Percentiles rank a stretch among this genome's conserved stretches.
phyloP scores from a whole-genome alignment of 1,140 invertebrate genomes.

The Nomia melanderi region DNA sequence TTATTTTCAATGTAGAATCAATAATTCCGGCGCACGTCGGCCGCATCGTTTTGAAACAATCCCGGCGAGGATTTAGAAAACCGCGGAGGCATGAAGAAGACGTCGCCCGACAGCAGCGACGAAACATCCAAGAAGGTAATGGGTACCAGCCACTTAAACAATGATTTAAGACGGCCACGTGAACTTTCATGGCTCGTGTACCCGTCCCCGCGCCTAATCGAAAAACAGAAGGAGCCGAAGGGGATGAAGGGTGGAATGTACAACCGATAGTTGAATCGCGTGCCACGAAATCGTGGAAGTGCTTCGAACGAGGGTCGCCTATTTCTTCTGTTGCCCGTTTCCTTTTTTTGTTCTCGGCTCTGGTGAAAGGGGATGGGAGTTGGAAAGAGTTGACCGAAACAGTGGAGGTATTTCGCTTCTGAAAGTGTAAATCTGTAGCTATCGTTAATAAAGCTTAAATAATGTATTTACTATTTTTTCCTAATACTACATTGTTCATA shows the following conservation, averaged over 20 bases:
- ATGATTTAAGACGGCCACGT: constrained; percentile 57
- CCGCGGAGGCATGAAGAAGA: constrained; percentile 37
- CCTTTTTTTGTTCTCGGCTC: background rate
- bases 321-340: constrained; percentile 42
- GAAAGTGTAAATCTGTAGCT: background rate
- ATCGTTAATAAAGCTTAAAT: too few relatives aligned
- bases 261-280: constrained; percentile 62
- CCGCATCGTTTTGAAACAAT: constrained; percentile 42
- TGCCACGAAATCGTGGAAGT: constrained; percentile 63
- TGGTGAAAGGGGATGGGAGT: background rate
- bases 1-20: constrained; percentile 44
- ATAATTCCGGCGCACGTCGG: constrained; percentile 31
- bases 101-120: constrained; percentile 33
- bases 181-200: constrained; percentile 44
- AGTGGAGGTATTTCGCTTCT: constrained; percentile 11
- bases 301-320: constrained; percentile 48
- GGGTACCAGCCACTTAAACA: constrained; percentile 60
- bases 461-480: too few relatives aligned
- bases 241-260: constrained; percentile 25
- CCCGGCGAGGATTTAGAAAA: constrained; percentile 24
- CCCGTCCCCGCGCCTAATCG: constrained; percentile 21
- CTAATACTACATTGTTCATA: too few relatives aligned
- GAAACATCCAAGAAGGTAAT: constrained; percentile 54
- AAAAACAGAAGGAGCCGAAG: constrained; percentile 20
- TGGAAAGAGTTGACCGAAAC: constrained; percentile 1